A percentile compares a stretch with the other conserved stretches of the same genome.
phyloP scores from a whole-genome alignment of 2,888 invertebrate genomes.

The Thymelicus sylvestris region DNA sequence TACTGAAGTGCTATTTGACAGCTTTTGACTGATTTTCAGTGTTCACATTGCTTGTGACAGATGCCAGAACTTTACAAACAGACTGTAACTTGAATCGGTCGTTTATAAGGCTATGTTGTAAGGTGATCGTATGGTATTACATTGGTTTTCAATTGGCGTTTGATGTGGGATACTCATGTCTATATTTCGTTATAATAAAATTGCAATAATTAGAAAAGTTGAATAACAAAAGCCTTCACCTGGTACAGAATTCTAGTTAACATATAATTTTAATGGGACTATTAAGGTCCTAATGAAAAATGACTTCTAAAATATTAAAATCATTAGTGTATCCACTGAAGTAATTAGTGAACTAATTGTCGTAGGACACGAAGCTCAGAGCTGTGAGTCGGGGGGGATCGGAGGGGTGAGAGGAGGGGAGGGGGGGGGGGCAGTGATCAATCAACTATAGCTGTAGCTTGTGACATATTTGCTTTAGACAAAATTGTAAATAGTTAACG shows the following conservation, averaged over 20 bases:
- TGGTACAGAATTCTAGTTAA: slow-evolving; percentile 13
- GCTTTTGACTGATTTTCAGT: too few species aligned
- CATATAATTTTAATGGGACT: slow-evolving; percentile 17
- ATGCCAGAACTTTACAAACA: too few species aligned
- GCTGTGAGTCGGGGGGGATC: slow-evolving; percentile 22
- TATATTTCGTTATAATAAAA: too few species aligned
- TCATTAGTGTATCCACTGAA: slow-evolving; percentile 34
- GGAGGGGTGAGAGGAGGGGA: slow-evolving; percentile 14
- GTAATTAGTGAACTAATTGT: slow-evolving; percentile 33
- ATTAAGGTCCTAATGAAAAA: slow-evolving; percentile 25
- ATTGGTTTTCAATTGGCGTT: too few species aligned
- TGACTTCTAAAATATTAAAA: slow-evolving; percentile 34
- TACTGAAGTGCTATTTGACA: too few species aligned
- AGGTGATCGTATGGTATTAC: too few species aligned
- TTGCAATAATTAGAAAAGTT: too few species aligned
- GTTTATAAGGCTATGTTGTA: too few species aligned
- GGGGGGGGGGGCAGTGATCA: slow-evolving; percentile 8
- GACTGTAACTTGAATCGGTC: too few species aligned
- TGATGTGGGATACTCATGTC: too few species aligned
- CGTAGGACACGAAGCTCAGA: slow-evolving; percentile 28
- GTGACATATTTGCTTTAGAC: neutral
- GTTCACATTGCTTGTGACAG: too few species aligned
- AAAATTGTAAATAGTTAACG: slow-evolving; percentile 3
- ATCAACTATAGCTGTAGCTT: slow-evolving; percentile 8
- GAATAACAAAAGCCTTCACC: too few species aligned